These are phyloP conservation scores for Frankliniella intonsa DNA, from an alignment of 2,888 invertebrate genomes.

Conservation along the genomic window DNA sequence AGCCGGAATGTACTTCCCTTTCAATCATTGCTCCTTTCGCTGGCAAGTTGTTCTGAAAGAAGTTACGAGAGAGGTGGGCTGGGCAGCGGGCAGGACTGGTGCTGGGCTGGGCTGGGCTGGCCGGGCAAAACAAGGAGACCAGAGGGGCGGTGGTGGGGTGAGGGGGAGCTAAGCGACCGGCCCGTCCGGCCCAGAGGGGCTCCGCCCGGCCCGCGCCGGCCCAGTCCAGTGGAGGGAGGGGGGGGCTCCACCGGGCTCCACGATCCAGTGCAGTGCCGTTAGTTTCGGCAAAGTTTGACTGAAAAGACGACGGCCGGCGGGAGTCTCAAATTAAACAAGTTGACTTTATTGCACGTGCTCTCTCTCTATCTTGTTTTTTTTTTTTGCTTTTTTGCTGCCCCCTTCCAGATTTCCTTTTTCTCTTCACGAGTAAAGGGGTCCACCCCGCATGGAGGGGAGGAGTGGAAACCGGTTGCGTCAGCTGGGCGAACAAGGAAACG, in stretches of 20 bases:
- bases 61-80: not conserved
- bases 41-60: constrained; percentile 9
- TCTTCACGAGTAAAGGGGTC: not conserved
- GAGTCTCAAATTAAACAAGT: not conserved
- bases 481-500: not conserved
- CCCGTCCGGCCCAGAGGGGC: not conserved
- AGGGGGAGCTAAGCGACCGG: not conserved
- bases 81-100: not conserved
- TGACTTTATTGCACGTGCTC: not conserved
- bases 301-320: not conserved
- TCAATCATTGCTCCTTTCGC: constrained; percentile 18
- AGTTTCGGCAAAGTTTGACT: constrained; percentile 1
- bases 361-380: not conserved
- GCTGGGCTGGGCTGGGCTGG: no score
- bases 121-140: not conserved
- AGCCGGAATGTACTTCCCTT: constrained; percentile 4
- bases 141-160: not conserved
- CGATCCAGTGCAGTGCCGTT: not conserved
- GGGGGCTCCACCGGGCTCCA: not conserved
- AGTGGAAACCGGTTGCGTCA: not conserved
- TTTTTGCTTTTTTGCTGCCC: not conserved
- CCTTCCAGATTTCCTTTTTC: not conserved
- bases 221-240: no score
- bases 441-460: not conserved
- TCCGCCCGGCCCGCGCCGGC: no score